Evolutionary conservation across 2,113 vertebrate species (phyloP), one percentile per base, ranked within the genome.

Genomic region (Poeciliopsis occidentalis): DNA sequence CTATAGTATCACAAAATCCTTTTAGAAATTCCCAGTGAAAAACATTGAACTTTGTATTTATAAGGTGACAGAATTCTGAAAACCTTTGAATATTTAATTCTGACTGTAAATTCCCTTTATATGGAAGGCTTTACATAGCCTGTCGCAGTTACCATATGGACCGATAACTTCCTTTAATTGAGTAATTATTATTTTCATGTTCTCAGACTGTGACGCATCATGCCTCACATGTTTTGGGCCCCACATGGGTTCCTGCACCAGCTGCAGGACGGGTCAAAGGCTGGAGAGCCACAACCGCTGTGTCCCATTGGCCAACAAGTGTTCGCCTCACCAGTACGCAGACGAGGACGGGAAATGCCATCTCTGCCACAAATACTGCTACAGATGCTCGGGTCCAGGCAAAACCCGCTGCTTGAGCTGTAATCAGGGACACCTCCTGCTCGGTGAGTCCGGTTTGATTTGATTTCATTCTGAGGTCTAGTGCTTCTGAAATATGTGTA

Each of bases 321-420:
- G 97, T 27, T 54, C 84, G 0, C 29, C 22, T 7, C 76, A 71
- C 0, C 94, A 96, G 81, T 98, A 97, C 81, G 90, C 92, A 0
- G 71, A 93, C 75, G 74, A 81, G 37, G 70, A 89, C 0, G 85
- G 86, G 15, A 81, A 67, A 5, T 98, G 97, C 89, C 92, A 86
- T 12, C 85, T 88, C 2, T 99, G 97, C 75, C 97, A 99, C 79
- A 91, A 83, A 37, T 93, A 94, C 83, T 99, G 97, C 69, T 83
- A 92, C 47, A 92, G 64, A 62, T 99, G 97, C 76, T 92, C 71
- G 0, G 97, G 97, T 27, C 95, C 96, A 0, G 77, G 91, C 0
- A 89, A 94, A 82, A 77, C 91, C 30, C 93, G 95, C 3, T 99
- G 97, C 65, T 90, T 94, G 13, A 94, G 91, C 93, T 99, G 97